Base-by-base conservation (phyloP, 2,888 invertebrate genomes). In the Spodoptera exigua region DNA sequence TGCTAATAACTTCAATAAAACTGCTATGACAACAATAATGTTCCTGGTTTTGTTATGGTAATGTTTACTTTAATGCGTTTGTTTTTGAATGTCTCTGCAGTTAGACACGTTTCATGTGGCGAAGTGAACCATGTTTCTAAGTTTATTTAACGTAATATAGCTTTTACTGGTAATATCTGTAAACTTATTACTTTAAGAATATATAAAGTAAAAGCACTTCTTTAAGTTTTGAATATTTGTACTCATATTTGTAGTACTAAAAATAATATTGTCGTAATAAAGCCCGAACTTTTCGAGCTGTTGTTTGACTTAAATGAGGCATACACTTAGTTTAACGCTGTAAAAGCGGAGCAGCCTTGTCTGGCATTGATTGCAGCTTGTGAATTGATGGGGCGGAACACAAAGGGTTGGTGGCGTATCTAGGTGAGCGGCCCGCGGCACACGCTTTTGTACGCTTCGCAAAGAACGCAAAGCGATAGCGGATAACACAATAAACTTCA, bases 381-480 rank as follows among this genome's bases (percentile, higher is more conserved):
- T 65, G 61, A 77, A 79, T 76, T 76, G 81, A 85, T 85, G 81
- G 74, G 78, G 74, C 80, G 80, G 76, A 71, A 79, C 77, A 84
- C 81, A 86, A 86, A 86, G 80, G 73, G 70, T 47, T 62, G 53
- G 69, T 78, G 80, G 78, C 75, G 80, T 82, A 82, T 83, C 77
- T 81, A 77, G 81, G 79, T 80, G 81, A 75, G 59, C 72, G 21
- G 58, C 62, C 55, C 60, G 68, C 67, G 74, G 74, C 61, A 72
- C 64, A 55, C 59, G 77, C 78, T 81, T 82, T 82, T 81, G 84
- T 77, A 74, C 70, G 51, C 72, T 58, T 63, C 27, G 39, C 39
- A 59, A 39, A 61, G 51, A 54, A 67, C 46, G 43, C 16, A 39
- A 48, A 60, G 17, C 53, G 49, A 41, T 52, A 35, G 45, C 37